phyloP scores from a whole-genome alignment of 2,113 vertebrate genomes.

The Protobothrops flavoviridis region DNA sequence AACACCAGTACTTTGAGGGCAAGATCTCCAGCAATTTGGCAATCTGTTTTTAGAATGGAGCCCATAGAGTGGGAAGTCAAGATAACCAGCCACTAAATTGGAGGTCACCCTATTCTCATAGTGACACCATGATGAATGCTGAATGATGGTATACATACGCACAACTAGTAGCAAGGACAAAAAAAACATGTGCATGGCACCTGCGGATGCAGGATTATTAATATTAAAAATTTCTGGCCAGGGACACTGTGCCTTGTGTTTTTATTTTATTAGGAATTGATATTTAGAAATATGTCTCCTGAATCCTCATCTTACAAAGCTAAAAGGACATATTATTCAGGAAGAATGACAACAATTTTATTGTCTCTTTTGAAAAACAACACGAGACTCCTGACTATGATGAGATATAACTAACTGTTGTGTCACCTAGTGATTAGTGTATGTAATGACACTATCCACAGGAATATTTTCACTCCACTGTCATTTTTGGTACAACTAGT shows the following conservation, averaged over 20 bases:
- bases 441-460: background rate
- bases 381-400: background rate
- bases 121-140: background rate
- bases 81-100: background rate
- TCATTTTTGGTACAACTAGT: background rate
- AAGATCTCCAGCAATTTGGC: background rate
- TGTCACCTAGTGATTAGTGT: background rate
- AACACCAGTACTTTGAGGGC: background rate
- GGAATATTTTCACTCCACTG: background rate
- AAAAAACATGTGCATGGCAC: background rate
- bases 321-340: background rate
- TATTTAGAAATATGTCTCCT: background rate
- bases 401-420: background rate
- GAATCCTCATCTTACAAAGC: background rate
- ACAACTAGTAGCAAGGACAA: background rate
- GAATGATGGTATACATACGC: background rate
- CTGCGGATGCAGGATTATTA: background rate
- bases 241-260: background rate
- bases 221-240: background rate
- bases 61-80: background rate
- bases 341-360: background rate
- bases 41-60: background rate
- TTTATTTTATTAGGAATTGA: background rate
- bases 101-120: background rate
- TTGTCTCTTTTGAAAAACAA: background rate